These are phyloP conservation scores for Bathynomus jamesi DNA, from an alignment of 1,140 invertebrate species.

Conservation along the genomic window DNA sequence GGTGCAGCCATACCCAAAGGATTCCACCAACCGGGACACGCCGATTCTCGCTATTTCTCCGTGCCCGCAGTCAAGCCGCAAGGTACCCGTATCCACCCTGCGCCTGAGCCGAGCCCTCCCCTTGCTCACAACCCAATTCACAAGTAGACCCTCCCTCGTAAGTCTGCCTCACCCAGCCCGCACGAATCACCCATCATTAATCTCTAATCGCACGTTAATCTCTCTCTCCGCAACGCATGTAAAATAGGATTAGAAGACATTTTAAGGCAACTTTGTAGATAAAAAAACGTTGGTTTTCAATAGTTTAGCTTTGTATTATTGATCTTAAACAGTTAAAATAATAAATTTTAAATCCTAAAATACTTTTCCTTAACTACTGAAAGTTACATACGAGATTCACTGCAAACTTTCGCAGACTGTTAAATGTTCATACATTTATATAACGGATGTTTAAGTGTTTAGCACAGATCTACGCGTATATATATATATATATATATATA, in stretches of 20 bases:
- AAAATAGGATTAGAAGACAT: not conserved
- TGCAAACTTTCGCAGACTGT: no score
- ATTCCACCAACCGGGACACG: conserved; percentile 36
- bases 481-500: no score
- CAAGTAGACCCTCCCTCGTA: not conserved
- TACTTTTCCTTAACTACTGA: no score
- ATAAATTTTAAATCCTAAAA: no score
- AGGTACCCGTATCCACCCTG: conserved; percentile 37
- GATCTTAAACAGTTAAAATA: no score
- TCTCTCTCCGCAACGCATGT: not conserved
- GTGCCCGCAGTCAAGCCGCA: conserved; percentile 36
- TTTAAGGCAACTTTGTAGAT: not conserved
- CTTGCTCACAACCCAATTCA: not conserved
- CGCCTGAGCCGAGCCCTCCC: conserved; percentile 11
- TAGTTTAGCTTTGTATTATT: no score
- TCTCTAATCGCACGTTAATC: not conserved
- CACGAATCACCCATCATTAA: not conserved
- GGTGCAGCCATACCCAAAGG: conserved; percentile 31
- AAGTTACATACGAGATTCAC: no score
- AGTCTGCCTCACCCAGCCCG: not conserved
- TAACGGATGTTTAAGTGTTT: not conserved
- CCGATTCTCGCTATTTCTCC: conserved; percentile 36
- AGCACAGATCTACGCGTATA: not conserved
- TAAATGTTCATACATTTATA: no score
- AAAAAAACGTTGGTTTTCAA: no score